Evolutionary conservation across 2,797 vertebrate species (phyloP).

Genomic region (Poecilia gillii): DNA sequence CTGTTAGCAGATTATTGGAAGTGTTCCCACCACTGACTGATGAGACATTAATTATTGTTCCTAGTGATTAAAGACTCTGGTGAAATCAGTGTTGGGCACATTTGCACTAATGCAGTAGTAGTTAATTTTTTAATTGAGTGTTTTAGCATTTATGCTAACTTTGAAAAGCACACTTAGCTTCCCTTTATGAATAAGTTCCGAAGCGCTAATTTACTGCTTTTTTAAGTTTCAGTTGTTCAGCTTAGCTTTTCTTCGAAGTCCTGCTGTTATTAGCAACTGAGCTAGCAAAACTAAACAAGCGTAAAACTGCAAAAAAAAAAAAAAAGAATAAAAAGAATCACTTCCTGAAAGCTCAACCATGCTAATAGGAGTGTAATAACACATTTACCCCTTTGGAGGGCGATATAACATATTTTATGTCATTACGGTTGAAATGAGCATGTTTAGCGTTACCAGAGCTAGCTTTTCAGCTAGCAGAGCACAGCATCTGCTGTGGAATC

Average conservation of each 20-base stretch:
- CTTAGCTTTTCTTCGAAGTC: neutral
- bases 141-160: too few species aligned
- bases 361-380: neutral
- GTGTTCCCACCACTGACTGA: too few species aligned
- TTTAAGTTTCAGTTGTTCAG: neutral
- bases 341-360: neutral
- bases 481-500: neutral
- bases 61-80: neutral
- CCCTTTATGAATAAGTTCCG: neutral
- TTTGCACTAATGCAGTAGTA: too few species aligned
- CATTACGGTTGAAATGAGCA: neutral
- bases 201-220: neutral
- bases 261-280: neutral
- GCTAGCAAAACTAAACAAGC: neutral
- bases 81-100: neutral
- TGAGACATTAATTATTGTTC: neutral
- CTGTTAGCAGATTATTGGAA: too few species aligned
- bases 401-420: neutral
- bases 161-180: neutral
- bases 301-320: too few species aligned
- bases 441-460: neutral
- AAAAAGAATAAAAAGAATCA: too few species aligned
- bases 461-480: neutral
- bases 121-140: neutral
- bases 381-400: neutral